Conservation (phyloP, 2,113 vertebrate species). For the Egretta garzetta region DNA sequence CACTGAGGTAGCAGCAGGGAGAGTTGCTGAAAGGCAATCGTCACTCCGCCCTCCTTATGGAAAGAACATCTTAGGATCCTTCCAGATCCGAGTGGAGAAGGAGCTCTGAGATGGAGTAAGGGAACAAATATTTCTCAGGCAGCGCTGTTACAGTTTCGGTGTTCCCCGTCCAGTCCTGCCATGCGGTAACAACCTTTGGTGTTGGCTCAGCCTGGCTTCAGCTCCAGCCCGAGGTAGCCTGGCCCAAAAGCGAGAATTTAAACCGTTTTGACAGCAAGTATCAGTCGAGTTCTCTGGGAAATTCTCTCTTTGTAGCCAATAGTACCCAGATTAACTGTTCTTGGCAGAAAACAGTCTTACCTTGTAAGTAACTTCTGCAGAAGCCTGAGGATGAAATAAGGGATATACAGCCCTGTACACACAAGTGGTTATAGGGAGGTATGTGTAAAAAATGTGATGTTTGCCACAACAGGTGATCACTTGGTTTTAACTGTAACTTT, state of each 20-base stretch:
- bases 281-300: background rate
- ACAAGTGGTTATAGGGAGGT: rapidly evolving
- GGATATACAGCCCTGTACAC: background rate
- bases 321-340: background rate
- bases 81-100: background rate
- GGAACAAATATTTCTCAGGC: background rate
- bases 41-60: rapidly evolving
- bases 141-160: background rate
- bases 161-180: background rate
- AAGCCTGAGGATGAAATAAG: background rate
- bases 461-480: background rate
- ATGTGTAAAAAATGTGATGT: background rate
- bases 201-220: background rate
- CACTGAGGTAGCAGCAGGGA: background rate
- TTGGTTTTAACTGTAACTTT: background rate
- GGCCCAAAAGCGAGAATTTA: background rate
- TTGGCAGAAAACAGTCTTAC: background rate
- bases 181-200: rapidly evolving
- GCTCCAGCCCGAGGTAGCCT: background rate
- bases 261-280: background rate
- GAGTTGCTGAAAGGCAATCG: background rate
- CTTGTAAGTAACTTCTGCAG: background rate
- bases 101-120: background rate
- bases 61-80: background rate
- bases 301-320: background rate